These are phyloP conservation scores for Lasioglossum calceatum DNA, from an alignment of 2,888 invertebrate species.

Conservation along the genomic window DNA sequence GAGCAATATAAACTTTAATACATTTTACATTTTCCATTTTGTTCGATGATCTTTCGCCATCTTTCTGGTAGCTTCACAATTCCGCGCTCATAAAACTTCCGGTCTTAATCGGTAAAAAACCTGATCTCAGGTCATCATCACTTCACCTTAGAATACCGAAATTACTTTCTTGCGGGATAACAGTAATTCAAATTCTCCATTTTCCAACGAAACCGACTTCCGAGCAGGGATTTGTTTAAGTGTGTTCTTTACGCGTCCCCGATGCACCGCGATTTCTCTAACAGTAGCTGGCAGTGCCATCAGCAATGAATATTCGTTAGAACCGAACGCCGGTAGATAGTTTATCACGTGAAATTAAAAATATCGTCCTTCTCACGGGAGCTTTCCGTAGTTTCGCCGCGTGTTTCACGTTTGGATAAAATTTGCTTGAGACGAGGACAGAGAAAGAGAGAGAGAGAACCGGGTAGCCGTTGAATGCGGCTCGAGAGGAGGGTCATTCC, in stretches of 20 bases:
- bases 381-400: slow-evolving; percentile 36
- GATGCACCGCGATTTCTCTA: neutral
- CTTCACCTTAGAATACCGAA: too few relatives aligned
- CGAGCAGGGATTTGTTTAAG: neutral
- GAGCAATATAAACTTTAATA: too few relatives aligned
- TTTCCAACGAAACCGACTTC: neutral
- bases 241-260: neutral
- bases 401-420: slow-evolving; percentile 30
- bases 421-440: slow-evolving; percentile 44
- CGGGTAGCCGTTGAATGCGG: slow-evolving; percentile 17
- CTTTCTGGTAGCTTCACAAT: too few relatives aligned
- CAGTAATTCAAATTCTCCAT: neutral
- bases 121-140: too few relatives aligned
- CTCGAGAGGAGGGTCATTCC: slow-evolving; percentile 60
- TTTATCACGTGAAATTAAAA: slow-evolving; percentile 8
- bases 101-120: too few relatives aligned
- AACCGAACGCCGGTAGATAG: neutral
- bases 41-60: too few relatives aligned
- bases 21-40: too few relatives aligned
- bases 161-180: neutral
- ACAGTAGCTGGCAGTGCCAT: neutral
- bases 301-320: neutral
- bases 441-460: neutral
- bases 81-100: too few relatives aligned
- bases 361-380: slow-evolving; percentile 5